phyloP scores from a whole-genome alignment of 1,140 invertebrate genomes.

The Drosophila pectinifera region DNA sequence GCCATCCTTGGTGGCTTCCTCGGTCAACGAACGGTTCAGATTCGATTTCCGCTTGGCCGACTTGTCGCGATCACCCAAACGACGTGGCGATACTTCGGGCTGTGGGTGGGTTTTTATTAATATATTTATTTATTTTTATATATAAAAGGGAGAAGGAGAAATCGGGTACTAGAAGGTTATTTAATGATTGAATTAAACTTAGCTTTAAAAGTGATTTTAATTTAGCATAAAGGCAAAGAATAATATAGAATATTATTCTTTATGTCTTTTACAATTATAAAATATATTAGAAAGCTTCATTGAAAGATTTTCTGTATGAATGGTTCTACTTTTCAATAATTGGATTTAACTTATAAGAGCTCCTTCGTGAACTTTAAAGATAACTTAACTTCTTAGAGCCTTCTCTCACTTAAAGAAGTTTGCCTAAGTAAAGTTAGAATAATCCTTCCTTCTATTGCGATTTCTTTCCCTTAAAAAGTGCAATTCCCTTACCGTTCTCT shows the following conservation, averaged over 20 bases:
- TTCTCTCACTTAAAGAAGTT: not conserved
- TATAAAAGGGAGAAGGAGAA: not conserved
- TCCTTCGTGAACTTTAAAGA: no score
- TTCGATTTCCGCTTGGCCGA: slow-evolving; percentile 89
- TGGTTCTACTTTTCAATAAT: no score
- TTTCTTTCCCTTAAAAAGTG: not conserved
- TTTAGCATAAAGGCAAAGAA: no score
- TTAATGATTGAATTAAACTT: no score
- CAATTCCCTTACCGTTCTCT: slow-evolving; percentile 61
- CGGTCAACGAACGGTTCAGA: slow-evolving; percentile 87
- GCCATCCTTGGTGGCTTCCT: slow-evolving; percentile 86
- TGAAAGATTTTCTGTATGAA: no score
- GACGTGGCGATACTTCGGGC: slow-evolving; percentile 69
- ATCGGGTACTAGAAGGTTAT: not conserved
- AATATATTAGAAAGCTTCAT: no score
- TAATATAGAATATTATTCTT: no score
- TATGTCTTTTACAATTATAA: no score
- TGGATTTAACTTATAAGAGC: no score
- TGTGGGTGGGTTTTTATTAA: slow-evolving; percentile 15
- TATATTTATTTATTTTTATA: slow-evolving; percentile 7
- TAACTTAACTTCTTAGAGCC: no score
- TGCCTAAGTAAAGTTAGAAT: not conserved
- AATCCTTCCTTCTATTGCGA: not conserved
- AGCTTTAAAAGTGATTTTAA: no score
- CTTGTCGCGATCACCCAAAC: slow-evolving; percentile 87